Conservation (phyloP, 2,888 invertebrate genomes). For the Taphrorychus bicolor region DNA sequence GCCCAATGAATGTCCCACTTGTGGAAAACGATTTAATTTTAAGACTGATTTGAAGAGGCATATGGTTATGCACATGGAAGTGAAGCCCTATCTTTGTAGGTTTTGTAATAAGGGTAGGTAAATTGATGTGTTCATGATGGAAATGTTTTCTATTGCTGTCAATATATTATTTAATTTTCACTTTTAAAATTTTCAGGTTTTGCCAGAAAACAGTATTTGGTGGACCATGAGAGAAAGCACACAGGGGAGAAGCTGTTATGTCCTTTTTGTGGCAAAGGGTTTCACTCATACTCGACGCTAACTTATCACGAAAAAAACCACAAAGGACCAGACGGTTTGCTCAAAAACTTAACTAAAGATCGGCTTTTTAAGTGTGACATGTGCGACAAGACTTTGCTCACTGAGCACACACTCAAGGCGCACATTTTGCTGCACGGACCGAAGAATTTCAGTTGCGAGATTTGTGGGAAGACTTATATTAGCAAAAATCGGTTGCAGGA, state of each 20-base stretch:
- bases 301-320: slow-evolving; percentile 41
- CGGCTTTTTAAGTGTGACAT: slow-evolving; percentile 33
- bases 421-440: slow-evolving; percentile 41
- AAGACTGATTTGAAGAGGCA: slow-evolving; percentile 42
- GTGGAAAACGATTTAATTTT: slow-evolving; percentile 43
- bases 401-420: slow-evolving; percentile 39
- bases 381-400: slow-evolving; percentile 39
- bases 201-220: slow-evolving; percentile 38
- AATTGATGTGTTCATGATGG: not conserved
- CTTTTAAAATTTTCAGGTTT: slow-evolving; percentile 26
- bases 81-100: slow-evolving; percentile 40
- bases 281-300: slow-evolving; percentile 40
- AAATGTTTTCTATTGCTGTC: not conserved
- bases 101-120: slow-evolving; percentile 39
- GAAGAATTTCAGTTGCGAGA: slow-evolving; percentile 41
- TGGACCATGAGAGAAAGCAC: slow-evolving; percentile 42
- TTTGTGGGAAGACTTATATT: slow-evolving; percentile 41
- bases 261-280: slow-evolving; percentile 42
- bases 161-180: not conserved
- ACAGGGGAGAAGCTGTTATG: slow-evolving; percentile 41
- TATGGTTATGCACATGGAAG: slow-evolving; percentile 40
- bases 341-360: slow-evolving; percentile 11
- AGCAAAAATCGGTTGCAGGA: slow-evolving; percentile 38
- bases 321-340: slow-evolving; percentile 24
- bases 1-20: slow-evolving; percentile 41